Evolutionary conservation across 2,113 vertebrate species (phyloP).

Genomic region (Myocastor coypus): DNA sequence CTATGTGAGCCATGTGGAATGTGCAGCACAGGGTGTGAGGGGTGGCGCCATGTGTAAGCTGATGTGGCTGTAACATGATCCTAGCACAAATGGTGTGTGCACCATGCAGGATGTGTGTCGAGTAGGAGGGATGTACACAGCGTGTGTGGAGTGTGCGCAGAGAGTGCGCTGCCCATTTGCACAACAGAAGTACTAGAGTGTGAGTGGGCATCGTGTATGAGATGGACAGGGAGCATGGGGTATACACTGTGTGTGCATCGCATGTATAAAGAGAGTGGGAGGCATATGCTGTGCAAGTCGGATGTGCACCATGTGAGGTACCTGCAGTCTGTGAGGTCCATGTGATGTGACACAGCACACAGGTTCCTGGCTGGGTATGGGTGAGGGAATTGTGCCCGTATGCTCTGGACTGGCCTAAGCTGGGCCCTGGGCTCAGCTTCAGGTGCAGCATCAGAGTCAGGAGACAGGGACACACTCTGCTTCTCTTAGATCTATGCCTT

Average conservation of each 20-base stretch:
- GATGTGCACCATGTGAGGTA: not conserved
- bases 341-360: rapidly evolving
- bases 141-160: not conserved
- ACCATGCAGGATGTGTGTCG: not conserved
- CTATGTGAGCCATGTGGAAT: not conserved
- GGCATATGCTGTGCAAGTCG: not conserved
- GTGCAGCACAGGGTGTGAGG: not conserved
- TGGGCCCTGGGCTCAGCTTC: not conserved
- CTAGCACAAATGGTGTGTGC: too few species aligned
- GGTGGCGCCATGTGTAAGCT: not conserved
- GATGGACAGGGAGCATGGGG: not conserved
- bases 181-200: not conserved
- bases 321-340: not conserved
- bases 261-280: rapidly evolving
- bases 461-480: not conserved
- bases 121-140: too few species aligned
- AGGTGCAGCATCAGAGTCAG: not conserved
- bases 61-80: not conserved
- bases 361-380: rapidly evolving
- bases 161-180: not conserved
- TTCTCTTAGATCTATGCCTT: not conserved
- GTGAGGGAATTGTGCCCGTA: not conserved
- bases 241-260: not conserved
- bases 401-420: not conserved
- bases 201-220: not conserved